A percentile compares a stretch with the other conserved stretches of the same genome.
Evolutionary conservation across 1,140 invertebrate genomes (phyloP).

Genomic region (Bombus fervidus): DNA sequence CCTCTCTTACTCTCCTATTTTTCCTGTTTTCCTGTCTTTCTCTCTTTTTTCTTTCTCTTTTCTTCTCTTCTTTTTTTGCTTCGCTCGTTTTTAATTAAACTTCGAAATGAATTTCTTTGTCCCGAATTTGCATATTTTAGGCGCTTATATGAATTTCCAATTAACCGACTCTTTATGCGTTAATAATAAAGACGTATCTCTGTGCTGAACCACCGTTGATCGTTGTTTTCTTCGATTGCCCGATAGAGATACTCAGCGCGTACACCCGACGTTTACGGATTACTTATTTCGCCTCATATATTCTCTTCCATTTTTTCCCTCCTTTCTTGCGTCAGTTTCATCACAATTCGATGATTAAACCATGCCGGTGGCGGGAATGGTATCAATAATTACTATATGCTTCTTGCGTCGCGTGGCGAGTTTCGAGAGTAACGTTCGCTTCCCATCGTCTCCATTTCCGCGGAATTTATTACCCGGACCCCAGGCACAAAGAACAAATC

Average conservation of each 20-base stretch:
- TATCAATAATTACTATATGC: not conserved
- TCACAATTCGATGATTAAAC: not conserved
- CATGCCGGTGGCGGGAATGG: too few species aligned
- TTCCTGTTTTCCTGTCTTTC: not conserved
- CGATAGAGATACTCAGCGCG: not conserved
- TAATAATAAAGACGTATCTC: slow-evolving; percentile 26
- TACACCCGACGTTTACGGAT: not conserved
- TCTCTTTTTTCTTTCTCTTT: not conserved
- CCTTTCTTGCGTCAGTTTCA: not conserved
- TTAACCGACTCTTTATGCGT: slow-evolving; percentile 13
- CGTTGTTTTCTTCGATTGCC: not conserved
- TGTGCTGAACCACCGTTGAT: not conserved
- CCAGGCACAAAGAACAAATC: slow-evolving; percentile 15
- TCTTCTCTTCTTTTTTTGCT: slow-evolving; percentile 2
- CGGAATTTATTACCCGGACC: not conserved
- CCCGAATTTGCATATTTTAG: slow-evolving; percentile 38
- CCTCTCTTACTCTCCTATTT: not conserved
- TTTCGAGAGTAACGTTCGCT: not conserved
- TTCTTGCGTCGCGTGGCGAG: not conserved
- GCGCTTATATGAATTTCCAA: slow-evolving; percentile 28
- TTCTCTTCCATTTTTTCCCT: not conserved
- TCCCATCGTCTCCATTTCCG: not conserved
- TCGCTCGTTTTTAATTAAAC: slow-evolving; percentile 42
- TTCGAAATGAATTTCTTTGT: slow-evolving; percentile 44
- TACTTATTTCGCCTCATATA: not conserved